A percentile compares a stretch with the other conserved stretches of the same genome.
These are phyloP conservation scores for Zele albiditarsus DNA, from an alignment of 2,888 invertebrate species.

Conservation along the genomic window DNA sequence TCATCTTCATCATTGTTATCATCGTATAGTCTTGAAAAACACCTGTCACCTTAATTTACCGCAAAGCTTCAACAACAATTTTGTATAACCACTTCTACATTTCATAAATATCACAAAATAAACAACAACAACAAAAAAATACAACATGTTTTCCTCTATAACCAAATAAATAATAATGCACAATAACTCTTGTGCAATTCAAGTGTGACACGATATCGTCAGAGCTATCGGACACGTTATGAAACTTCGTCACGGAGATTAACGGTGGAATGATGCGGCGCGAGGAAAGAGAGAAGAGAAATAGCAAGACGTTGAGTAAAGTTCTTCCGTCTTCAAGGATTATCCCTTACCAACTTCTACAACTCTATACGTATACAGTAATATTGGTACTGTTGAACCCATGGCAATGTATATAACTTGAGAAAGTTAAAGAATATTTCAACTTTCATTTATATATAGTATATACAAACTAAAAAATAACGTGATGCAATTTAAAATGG, in stretches of 20 bases:
- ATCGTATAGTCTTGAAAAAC: neutral
- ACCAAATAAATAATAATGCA: neutral
- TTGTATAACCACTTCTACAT: neutral
- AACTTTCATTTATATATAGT: neutral
- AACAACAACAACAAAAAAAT: neutral
- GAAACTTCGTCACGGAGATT: slow-evolving; percentile 51
- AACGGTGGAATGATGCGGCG: slow-evolving; percentile 34
- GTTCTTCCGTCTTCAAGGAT: slow-evolving; percentile 26
- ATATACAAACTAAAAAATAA: neutral
- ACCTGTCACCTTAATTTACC: no score
- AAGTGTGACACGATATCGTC: neutral
- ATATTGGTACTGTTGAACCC: neutral
- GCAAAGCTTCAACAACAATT: neutral
- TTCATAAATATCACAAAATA: neutral
- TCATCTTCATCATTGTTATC: neutral
- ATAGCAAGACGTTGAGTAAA: slow-evolving; percentile 45
- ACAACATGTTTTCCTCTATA: neutral
- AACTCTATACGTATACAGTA: neutral
- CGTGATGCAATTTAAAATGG: neutral
- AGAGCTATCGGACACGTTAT: slow-evolving; percentile 44
- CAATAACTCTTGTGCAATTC: neutral
- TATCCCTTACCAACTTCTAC: slow-evolving; percentile 13
- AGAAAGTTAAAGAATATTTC: neutral
- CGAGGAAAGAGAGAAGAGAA: slow-evolving; percentile 31
- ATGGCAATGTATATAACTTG: neutral